Conservation (phyloP, 2,797 vertebrate species). For the Cercopithecus diana region DNA sequence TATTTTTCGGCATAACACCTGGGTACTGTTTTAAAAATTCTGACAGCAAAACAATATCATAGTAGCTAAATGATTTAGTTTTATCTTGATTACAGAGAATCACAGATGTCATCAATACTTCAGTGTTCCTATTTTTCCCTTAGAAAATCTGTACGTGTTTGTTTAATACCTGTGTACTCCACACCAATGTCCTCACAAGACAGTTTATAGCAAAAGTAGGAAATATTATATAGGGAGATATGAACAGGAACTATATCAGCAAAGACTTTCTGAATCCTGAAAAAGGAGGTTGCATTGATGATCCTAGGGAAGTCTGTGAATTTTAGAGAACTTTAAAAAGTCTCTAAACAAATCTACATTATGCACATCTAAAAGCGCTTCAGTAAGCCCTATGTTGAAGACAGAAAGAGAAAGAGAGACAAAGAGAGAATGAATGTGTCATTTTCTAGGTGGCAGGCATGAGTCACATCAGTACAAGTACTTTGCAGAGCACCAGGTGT, state of each 20-base stretch:
- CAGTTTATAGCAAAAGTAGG: not conserved
- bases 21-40: not conserved
- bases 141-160: not conserved
- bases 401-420: not conserved
- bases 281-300: not conserved
- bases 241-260: not conserved
- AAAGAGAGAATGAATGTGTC: too few species aligned
- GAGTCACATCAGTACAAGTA: too few species aligned
- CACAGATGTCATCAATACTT: not conserved
- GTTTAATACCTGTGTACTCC: not conserved
- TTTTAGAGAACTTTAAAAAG: not conserved
- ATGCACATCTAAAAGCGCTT: not conserved
- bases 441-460: not conserved
- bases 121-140: not conserved
- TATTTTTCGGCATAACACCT: slow-evolving; percentile 2
- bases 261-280: not conserved
- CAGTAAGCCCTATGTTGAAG: not conserved
- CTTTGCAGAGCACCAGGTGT: not conserved
- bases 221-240: not conserved
- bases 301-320: not conserved
- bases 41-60: not conserved
- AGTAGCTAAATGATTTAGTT: not conserved
- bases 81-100: not conserved
- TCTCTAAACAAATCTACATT: not conserved
- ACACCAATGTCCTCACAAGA: not conserved